Evolutionary conservation across 1,140 invertebrate genomes (phyloP), one percentile per base, ranked within the genome.

Genomic region (Bombus confusus): DNA sequence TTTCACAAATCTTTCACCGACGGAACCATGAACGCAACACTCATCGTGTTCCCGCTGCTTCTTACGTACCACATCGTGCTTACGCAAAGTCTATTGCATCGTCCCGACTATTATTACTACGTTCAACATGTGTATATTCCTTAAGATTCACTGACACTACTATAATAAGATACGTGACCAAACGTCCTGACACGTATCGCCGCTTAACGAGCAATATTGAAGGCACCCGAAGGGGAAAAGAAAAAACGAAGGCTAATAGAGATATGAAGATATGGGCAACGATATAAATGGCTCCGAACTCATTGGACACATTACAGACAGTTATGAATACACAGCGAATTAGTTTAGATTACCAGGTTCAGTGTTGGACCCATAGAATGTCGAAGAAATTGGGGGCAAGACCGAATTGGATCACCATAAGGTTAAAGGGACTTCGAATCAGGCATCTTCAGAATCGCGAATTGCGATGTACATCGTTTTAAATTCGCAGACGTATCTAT

Each of bases 81-180:
- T 59, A 79, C 73, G 41, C 80, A 41, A 41, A 73, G 31, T 62
- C 72, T 86, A 77, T 83, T 68, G 64, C 62, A 41, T 77, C 62
- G 84, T 25, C 34, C 37, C 59, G n/a, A 68, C 87, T 90, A 90
- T 90, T 90, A 88, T 89, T 90, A 86, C 84, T 76, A 34, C 74
- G 64, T 43, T 43, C 78, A 37, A 76, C 39, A 74, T 78, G 76
- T 18, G 71, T 69, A 64, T 68, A 75, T 79, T 75, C 31, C n/a
- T 81, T 64, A 41, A 71, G 13, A 37, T 75, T 71, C 81, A 64
- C 31, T n/a, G 57, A 79, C 76, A 68, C 72, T 41, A 37, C 62
- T 78, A 78, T 78, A 78, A 78, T 78, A 78, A 78, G 75, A 78
- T 41, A 78, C 75, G 75, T 77, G 73, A 75, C 47, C 73, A n/a